Evolutionary conservation across 2,113 vertebrate genomes (phyloP).

Genomic region (Corythoichthys haematopterus): DNA sequence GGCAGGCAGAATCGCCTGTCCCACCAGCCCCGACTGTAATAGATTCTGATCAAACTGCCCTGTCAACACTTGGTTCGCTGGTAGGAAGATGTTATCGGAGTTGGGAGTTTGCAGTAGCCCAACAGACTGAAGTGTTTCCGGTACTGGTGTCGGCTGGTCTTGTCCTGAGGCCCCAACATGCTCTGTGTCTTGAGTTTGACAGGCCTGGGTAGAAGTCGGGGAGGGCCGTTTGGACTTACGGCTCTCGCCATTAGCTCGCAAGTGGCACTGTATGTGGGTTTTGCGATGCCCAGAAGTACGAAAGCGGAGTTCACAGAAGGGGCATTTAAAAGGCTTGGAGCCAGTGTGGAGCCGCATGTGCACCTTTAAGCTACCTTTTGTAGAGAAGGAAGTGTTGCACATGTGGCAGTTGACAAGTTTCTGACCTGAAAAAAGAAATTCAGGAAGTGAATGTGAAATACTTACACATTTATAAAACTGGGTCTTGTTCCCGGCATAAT

Average conservation of each 20-base stretch:
- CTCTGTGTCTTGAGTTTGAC: conserved; percentile 42
- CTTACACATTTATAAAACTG: neutral
- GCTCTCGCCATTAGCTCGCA: conserved; percentile 73
- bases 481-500: neutral
- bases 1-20: conserved; percentile 89
- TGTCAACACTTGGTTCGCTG: conserved; percentile 82
- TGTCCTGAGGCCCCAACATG: conserved; percentile 78
- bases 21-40: conserved; percentile 85
- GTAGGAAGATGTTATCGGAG: conserved; percentile 86
- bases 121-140: conserved; percentile 77
- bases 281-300: conserved; percentile 95
- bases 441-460: neutral
- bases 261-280: conserved; percentile 95
- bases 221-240: conserved; percentile 78
- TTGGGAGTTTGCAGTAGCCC: conserved; percentile 74
- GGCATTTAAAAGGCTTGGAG: conserved; percentile 97
- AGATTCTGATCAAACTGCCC: conserved; percentile 87
- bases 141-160: conserved; percentile 55
- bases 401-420: conserved; percentile 97
- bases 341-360: conserved; percentile 98
- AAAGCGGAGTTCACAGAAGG: conserved; percentile 92
- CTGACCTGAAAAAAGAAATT: conserved; percentile 75
- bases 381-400: conserved; percentile 96
- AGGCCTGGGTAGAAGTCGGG: conserved; percentile 69
- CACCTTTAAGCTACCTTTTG: conserved; percentile 97